A percentile compares a stretch with the other conserved stretches of the same genome.
Conservation (phyloP, 2,797 vertebrate species). For the Poeciliopsis paucimaculata region DNA sequence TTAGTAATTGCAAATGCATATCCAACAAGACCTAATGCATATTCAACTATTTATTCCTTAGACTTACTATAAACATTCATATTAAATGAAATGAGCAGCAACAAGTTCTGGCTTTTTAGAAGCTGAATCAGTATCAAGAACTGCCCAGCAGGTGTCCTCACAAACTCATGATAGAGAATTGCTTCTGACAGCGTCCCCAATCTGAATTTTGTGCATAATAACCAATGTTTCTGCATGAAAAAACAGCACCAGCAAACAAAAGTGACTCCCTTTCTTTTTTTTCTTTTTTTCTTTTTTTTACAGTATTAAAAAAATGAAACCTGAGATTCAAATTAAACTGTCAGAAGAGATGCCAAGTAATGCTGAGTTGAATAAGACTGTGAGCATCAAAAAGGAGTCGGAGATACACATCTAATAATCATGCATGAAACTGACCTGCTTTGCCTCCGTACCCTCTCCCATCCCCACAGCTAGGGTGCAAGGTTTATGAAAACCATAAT, state of each 20-base stretch:
- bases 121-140: slow-evolving; percentile 51
- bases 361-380: slow-evolving; percentile 1
- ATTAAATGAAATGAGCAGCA: background rate
- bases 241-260: slow-evolving; percentile 25
- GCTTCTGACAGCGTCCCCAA: slow-evolving; percentile 49
- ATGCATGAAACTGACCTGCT: slow-evolving; percentile 39
- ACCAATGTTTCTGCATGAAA: slow-evolving; percentile 19
- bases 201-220: slow-evolving; percentile 12
- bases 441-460: slow-evolving; percentile 20
- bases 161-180: slow-evolving; percentile 54
- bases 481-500: slow-evolving; percentile 45
- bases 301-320: slow-evolving; percentile 9
- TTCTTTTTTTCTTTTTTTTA: slow-evolving; percentile 2
- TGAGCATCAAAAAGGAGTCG: slow-evolving; percentile 5
- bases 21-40: slow-evolving; percentile 4
- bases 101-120: slow-evolving; percentile 1
- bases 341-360: slow-evolving; percentile 9
- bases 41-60: background rate
- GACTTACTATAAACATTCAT: background rate
- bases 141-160: slow-evolving; percentile 77
- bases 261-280: background rate
- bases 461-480: background rate
- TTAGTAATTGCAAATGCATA: slow-evolving; percentile 2
- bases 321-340: slow-evolving; percentile 13
- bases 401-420: slow-evolving; percentile 45